Conservation (phyloP, 1,140 invertebrate species). For the Battus philenor region DNA sequence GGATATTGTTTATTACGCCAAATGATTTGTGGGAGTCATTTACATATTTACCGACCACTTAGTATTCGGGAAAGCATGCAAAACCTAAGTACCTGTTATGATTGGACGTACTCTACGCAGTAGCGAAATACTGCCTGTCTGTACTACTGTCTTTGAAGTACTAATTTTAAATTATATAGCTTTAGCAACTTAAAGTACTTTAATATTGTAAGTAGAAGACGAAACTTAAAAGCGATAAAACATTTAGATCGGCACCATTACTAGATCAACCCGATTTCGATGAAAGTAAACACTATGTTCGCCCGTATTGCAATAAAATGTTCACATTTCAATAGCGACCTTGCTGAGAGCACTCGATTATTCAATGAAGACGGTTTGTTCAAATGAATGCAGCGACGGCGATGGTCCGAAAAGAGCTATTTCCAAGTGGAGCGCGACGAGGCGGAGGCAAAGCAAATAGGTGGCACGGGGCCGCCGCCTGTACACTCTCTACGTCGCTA, state of each 20-base stretch:
- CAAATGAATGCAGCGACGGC: slow-evolving; percentile 34
- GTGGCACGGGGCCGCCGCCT: slow-evolving; percentile 8
- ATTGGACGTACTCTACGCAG: not conserved
- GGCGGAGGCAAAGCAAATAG: slow-evolving; percentile 35
- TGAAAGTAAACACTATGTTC: not conserved
- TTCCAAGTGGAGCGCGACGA: slow-evolving; percentile 35
- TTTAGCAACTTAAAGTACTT: too few species aligned
- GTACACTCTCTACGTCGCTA: not conserved
- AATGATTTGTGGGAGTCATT: slow-evolving; percentile 6
- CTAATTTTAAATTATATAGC: too few species aligned
- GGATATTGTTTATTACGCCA: slow-evolving; percentile 7
- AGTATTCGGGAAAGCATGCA: not conserved
- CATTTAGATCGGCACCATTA: too few species aligned
- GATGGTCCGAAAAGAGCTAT: slow-evolving; percentile 57
- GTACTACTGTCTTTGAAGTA: too few species aligned
- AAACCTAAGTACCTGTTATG: not conserved
- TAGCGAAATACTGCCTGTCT: too few species aligned
- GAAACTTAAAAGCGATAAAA: too few species aligned
- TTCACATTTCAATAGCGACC: slow-evolving; percentile 33
- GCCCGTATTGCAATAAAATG: slow-evolving; percentile 39
- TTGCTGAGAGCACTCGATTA: slow-evolving; percentile 52
- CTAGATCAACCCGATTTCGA: too few species aligned
- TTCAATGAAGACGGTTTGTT: slow-evolving; percentile 39
- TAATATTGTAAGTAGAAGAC: too few species aligned
- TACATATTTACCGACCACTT: slow-evolving; percentile 8